Conservation (phyloP, 1,140 invertebrate species). For the Popillia japonica region DNA sequence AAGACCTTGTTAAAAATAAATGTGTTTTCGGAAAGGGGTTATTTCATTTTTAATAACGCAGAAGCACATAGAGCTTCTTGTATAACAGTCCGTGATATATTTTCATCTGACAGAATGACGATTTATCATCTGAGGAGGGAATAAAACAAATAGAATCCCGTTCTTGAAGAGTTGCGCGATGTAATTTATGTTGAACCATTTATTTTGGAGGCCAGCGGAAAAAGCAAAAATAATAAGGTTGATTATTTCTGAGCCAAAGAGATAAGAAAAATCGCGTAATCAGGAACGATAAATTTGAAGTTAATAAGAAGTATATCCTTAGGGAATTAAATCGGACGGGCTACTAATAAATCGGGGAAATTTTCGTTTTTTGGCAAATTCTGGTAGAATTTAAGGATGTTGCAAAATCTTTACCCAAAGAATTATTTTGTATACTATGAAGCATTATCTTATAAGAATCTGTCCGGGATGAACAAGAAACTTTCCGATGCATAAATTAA, state of each 20-base stretch:
- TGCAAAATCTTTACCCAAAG: too few relatives aligned
- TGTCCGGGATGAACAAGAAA: too few relatives aligned
- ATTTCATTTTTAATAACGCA: conserved; percentile 31
- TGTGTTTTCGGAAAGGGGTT: not conserved
- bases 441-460: too few relatives aligned
- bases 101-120: conserved; percentile 19
- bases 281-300: not conserved
- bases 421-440: too few relatives aligned
- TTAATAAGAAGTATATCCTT: not conserved
- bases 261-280: not conserved
- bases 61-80: not conserved
- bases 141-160: conserved; percentile 16
- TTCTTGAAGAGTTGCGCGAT: not conserved
- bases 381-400: too few relatives aligned
- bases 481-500: too few relatives aligned
- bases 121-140: not conserved
- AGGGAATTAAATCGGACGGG: not conserved
- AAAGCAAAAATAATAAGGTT: conserved; percentile 13
- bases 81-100: conserved; percentile 4
- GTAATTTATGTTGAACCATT: conserved; percentile 26
- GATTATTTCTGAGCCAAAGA: not conserved
- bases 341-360: too few relatives aligned
- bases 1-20: conserved; percentile 21
- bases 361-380: too few relatives aligned
- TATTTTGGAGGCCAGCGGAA: not conserved